Base-by-base conservation (phyloP, 2,797 vertebrate species). In the Sebastes nivosus region DNA sequence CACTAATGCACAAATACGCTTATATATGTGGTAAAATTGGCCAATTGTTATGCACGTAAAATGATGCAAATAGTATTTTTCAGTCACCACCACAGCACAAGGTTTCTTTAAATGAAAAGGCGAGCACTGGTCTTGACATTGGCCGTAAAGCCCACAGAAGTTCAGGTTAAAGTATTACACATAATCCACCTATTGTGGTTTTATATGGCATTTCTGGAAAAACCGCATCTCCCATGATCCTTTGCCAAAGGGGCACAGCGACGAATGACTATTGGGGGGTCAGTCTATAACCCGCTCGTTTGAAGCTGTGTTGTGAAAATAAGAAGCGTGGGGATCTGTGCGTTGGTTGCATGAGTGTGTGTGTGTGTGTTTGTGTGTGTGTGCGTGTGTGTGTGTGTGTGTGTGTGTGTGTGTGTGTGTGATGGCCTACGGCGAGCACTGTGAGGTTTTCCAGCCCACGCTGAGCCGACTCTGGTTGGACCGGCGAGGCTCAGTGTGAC, bases 391-490 rank as follows among this genome's bases (percentile, higher is more conserved):
- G 61, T 71, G 72, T 32, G 79, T 14, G 32, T 36, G 29, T 57
- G 25, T 54, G 57, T 24, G 67, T 55, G 61, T 71, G 75, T 32
- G 77, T 16, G 54, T 6, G 46, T 8, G 57, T 4, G 55, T 30
- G 63, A 85, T 58, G 72, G 67, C 82, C 80, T 79, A 65, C 77
- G 67, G 87, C 30, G 29, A 85, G 69, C 82, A 59, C 84, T 27
- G 67, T 83, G 85, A 89, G 84, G 84, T 77, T 90, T 89, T 86
- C 85, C 88, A 91, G 85, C 80, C 88, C 80, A 80, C 22, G 63
- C 88, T 75, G 81, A 85, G 85, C 77, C 0, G 67, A 83, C 79
- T 82, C 67, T 80, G 86, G 85, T 82, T 84, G 88, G 85, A 88
- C 77, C 78, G 25, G 79, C 77, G 84, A 81, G 78, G 77, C 75